Conservation (phyloP, 2,113 vertebrate genomes). For the Spilogale gracilis region DNA sequence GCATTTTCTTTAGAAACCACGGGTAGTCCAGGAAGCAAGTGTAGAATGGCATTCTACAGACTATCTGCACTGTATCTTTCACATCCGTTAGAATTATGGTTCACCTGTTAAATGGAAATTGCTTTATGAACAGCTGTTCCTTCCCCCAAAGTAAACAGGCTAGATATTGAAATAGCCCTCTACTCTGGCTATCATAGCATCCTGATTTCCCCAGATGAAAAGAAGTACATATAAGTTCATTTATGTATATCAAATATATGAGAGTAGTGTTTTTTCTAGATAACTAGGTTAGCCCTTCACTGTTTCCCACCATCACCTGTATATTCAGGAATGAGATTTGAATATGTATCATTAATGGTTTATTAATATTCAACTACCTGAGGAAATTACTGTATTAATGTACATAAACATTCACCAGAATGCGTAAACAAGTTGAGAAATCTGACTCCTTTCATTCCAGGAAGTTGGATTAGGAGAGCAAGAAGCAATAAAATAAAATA, state of each 20-base stretch:
- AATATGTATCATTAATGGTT: constrained; percentile 54
- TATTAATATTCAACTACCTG: background rate
- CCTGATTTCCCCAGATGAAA: constrained; percentile 45
- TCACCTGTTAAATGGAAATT: constrained; percentile 63
- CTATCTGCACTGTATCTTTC: constrained; percentile 3
- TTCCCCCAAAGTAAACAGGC: background rate
- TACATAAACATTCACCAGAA: background rate
- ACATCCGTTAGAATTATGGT: background rate
- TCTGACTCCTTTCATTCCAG: background rate
- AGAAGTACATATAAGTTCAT: background rate
- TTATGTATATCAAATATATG: constrained; percentile 40
- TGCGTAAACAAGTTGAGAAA: background rate
- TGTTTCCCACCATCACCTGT: background rate
- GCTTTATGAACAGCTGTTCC: constrained; percentile 55
- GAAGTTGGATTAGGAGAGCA: background rate
- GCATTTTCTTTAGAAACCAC: constrained; percentile 51
- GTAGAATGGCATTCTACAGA: background rate
- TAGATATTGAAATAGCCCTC: constrained; percentile 26
- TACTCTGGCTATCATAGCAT: background rate
- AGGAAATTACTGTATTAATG: background rate
- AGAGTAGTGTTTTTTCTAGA: background rate
- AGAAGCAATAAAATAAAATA: background rate
- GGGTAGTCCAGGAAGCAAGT: background rate
- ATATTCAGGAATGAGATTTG: constrained; percentile 28
- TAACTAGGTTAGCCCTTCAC: background rate